Evolutionary conservation across 2,888 invertebrate species (phyloP).

Genomic region (Panorpa germanica): DNA sequence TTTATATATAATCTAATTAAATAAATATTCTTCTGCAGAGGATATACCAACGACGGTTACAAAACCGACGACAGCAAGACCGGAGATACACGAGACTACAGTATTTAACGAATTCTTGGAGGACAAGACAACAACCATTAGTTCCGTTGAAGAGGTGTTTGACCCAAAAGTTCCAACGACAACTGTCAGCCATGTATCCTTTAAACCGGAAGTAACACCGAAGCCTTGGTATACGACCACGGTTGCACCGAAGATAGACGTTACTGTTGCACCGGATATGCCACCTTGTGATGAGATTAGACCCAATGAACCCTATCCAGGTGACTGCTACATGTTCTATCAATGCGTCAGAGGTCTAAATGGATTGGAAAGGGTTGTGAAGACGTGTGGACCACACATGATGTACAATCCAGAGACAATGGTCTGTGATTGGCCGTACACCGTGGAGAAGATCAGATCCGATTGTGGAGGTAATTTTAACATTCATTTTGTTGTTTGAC

Average conservation of each 20-base stretch:
- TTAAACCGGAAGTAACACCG: too few species aligned
- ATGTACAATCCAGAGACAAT: slow-evolving; percentile 43
- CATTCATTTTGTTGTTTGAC: slow-evolving; percentile 4
- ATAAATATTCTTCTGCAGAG: too few species aligned
- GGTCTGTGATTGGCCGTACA: slow-evolving; percentile 43
- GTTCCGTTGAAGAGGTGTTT: too few species aligned
- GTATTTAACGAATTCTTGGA: too few species aligned
- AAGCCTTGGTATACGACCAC: too few species aligned
- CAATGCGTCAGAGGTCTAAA: slow-evolving; percentile 36
- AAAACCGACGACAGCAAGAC: too few species aligned
- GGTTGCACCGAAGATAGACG: slow-evolving; percentile 1
- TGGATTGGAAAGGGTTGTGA: slow-evolving; percentile 32
- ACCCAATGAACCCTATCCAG: slow-evolving; percentile 38
- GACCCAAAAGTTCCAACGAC: too few species aligned
- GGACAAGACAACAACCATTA: too few species aligned
- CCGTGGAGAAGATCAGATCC: slow-evolving; percentile 35
- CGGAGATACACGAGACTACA: too few species aligned
- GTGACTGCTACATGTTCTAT: slow-evolving; percentile 48
- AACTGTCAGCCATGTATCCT: too few species aligned
- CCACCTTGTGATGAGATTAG: slow-evolving; percentile 26
- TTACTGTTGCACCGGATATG: slow-evolving; percentile 13
- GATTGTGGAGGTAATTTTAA: slow-evolving; percentile 27
- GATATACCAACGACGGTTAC: too few species aligned
- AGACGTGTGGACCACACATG: slow-evolving; percentile 41
- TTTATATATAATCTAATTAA: too few species aligned